Evolutionary conservation across 2,888 invertebrate species (phyloP), one percentile per base, ranked within the genome.

Genomic region (Tupiocoris notatus): DNA sequence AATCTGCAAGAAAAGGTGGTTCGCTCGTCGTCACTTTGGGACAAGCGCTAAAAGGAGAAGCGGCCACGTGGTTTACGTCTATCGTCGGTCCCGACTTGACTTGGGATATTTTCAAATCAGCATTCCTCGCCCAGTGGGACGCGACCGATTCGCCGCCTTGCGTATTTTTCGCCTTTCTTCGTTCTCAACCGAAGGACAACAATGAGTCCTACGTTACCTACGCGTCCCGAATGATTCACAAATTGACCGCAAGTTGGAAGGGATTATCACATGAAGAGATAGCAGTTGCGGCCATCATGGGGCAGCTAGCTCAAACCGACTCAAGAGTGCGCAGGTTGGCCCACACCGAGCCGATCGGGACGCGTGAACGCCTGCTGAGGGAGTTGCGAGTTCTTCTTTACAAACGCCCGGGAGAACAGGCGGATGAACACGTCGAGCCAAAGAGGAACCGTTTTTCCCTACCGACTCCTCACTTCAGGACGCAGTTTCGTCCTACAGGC

Each of bases 1-100:
- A 54, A 12, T 54, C 54, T 54, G 7, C 54, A 12, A 54, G 12
- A 54, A 12, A 7, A 54, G 54, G 54, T 54, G 54, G 54, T 54
- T 12, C 54, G 12, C 54, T 54, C 54, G 12, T 54, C 7, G 54
- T 54, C 54, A 12, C 54, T 12, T 16, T 54, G 7, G 54, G 54
- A 54, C 54, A 54, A 12, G 54, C 54, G n/a, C 39, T 65, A 18
- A 65, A 24, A 65, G 65, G 65, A 18, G 65, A 65, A 65, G 65
- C 65, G 1, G 1, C 25, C 1, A 12, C 23, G 17, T 65, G 65
- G 65, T 65, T 65, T 39, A 65, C 65, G 6, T 16, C 16, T 12
- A 17, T 64, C 7, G 64, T 23, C 16, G 39, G 65, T 65, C 65
- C 65, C 23, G 65, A 65, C 17, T 21, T 65, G 3, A 65, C 23